Evolutionary conservation across 2,888 invertebrate species (phyloP).

Genomic region (Ditula angustiorana): DNA sequence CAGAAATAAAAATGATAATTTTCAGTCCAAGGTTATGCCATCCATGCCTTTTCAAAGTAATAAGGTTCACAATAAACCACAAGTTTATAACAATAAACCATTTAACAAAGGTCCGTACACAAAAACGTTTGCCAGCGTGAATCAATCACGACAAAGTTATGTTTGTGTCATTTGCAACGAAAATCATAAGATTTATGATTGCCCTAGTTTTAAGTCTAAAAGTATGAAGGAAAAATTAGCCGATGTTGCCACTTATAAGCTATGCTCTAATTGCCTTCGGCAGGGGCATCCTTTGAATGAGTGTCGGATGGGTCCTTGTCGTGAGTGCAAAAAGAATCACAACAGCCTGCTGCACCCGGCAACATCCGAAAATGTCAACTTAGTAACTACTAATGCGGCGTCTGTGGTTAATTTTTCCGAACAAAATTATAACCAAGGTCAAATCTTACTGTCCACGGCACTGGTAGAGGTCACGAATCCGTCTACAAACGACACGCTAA

Average conservation of each 20-base stretch:
- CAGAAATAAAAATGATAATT: too few relatives aligned
- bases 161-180: conserved; percentile 9
- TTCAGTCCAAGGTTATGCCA: too few relatives aligned
- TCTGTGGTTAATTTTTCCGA: conserved; percentile 1
- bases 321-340: too few relatives aligned
- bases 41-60: neutral
- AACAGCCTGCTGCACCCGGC: too few relatives aligned
- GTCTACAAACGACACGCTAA: too few relatives aligned
- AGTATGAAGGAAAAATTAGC: neutral
- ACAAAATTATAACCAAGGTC: conserved; percentile 10
- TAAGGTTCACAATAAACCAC: neutral
- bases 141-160: neutral
- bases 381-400: neutral
- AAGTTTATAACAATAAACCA: too few relatives aligned
- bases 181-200: conserved; percentile 24
- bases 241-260: neutral
- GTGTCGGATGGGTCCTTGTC: too few relatives aligned
- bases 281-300: neutral
- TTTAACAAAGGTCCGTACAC: too few relatives aligned
- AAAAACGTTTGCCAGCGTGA: too few relatives aligned
- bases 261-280: conserved; percentile 11
- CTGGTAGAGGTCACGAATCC: too few relatives aligned
- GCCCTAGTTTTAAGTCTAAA: conserved; percentile 14
- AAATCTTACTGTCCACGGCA: too few relatives aligned
- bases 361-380: neutral